phyloP scores from a whole-genome alignment of 92 coral and sea anemone genomes.

The Epizoanthus stellaris region DNA sequence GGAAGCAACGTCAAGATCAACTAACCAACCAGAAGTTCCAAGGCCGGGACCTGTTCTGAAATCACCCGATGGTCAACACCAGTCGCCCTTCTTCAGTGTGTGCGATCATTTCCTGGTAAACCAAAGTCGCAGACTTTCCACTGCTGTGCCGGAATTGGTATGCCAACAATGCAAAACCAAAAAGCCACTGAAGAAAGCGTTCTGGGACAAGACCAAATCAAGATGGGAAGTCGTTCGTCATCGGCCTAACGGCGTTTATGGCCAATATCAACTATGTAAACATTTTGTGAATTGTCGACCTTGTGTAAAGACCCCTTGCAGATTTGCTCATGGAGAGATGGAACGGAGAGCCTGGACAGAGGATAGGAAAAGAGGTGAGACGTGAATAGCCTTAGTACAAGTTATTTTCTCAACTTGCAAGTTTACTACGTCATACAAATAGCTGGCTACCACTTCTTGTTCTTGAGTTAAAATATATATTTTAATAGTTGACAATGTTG shows the following conservation, averaged over 20 bases:
- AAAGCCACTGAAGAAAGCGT: constrained; percentile 50
- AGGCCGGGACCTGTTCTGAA: not conserved
- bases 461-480: too few species aligned
- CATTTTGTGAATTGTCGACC: constrained; percentile 36
- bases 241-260: constrained; percentile 49
- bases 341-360: constrained; percentile 72
- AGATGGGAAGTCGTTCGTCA: constrained; percentile 65
- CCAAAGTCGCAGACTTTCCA: not conserved
- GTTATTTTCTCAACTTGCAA: not conserved
- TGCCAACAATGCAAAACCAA: constrained; percentile 63
- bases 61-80: not conserved
- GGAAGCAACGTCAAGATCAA: not conserved
- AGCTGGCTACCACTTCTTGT: too few species aligned
- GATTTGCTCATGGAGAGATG: constrained; percentile 79
- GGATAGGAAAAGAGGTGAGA: constrained; percentile 72
- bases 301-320: constrained; percentile 56
- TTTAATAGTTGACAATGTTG: too few species aligned
- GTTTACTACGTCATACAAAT: too few species aligned
- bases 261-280: constrained; percentile 57
- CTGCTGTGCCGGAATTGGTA: constrained; percentile 2
- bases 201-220: constrained; percentile 59
- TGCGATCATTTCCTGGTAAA: constrained; percentile 26
- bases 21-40: not conserved
- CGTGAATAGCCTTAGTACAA: not conserved
- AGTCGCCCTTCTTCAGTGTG: not conserved